Conservation (phyloP, 2,797 vertebrate genomes). For the Sebastes nivosus region DNA sequence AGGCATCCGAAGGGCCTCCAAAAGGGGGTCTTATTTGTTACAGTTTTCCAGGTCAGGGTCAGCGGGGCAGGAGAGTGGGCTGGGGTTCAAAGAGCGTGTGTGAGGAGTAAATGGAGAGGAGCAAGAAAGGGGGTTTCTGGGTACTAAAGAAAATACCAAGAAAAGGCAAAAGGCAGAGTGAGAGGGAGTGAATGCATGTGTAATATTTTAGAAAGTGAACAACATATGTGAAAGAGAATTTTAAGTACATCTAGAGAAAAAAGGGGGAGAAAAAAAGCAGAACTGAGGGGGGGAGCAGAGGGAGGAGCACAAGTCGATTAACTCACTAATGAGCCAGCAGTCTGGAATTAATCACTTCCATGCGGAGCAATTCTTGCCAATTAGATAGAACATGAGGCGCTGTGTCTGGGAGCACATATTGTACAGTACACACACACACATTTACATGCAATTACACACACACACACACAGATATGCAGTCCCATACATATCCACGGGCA, state of each 20-base stretch:
- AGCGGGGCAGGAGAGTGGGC: constrained; percentile 44
- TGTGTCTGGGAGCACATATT: constrained; percentile 61
- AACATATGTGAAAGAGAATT: constrained; percentile 13
- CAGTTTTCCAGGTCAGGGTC: constrained; percentile 67
- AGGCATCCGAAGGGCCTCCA: constrained; percentile 59
- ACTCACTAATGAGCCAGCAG: constrained; percentile 83
- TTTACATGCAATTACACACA: constrained; percentile 18
- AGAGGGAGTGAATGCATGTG: neutral
- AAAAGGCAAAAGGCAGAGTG: neutral
- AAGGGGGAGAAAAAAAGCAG: neutral
- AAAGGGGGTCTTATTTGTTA: constrained; percentile 67
- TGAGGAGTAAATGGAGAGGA: constrained; percentile 30
- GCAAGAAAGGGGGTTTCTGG: constrained; percentile 1
- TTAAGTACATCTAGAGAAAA: constrained; percentile 3
- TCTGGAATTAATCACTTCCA: constrained; percentile 86
- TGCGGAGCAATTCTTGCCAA: constrained; percentile 81
- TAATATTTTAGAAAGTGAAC: constrained; percentile 21
- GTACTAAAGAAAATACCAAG: constrained; percentile 13
- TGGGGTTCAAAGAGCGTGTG: constrained; percentile 34
- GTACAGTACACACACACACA: constrained; percentile 40
- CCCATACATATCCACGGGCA: neutral
- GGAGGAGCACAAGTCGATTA: constrained; percentile 75
- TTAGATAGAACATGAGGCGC: constrained; percentile 76
- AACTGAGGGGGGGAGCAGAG: neutral
- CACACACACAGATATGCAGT: neutral